Evolutionary conservation across 1,140 invertebrate genomes (phyloP).

Genomic region (Whitmania pigra): DNA sequence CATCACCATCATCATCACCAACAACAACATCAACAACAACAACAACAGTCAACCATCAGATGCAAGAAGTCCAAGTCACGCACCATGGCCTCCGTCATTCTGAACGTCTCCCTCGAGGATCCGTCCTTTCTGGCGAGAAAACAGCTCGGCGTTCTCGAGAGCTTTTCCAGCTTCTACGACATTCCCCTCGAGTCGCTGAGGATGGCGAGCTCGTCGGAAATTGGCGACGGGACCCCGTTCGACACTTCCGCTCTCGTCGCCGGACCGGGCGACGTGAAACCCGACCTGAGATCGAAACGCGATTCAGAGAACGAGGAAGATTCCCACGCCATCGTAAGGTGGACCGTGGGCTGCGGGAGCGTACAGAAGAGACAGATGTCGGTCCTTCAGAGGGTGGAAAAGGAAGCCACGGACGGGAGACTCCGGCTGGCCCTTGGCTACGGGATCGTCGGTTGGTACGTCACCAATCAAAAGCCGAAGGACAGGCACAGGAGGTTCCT

Average conservation of each 20-base stretch:
- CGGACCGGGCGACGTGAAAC: not conserved
- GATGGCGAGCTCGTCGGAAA: not conserved
- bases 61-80: no score
- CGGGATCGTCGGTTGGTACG: not conserved
- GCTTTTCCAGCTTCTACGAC: slow-evolving; percentile 1
- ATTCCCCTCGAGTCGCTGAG: not conserved
- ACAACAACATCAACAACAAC: no score
- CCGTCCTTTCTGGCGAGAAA: no score
- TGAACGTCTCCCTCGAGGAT: no score
- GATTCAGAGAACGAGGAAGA: not conserved
- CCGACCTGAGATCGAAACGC: not conserved
- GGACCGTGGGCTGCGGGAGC: not conserved
- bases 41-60: no score
- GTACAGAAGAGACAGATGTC: not conserved
- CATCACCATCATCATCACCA: no score
- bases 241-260: not conserved
- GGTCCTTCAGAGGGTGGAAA: not conserved
- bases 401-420: not conserved
- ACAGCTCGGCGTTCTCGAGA: not conserved
- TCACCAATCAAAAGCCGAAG: not conserved
- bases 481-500: not conserved
- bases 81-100: no score
- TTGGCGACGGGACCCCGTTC: not conserved
- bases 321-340: not conserved
- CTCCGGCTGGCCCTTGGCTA: not conserved